These are phyloP conservation scores for Anomalospiza imberbis DNA, from an alignment of 2,797 vertebrate genomes.

Conservation along the genomic window DNA sequence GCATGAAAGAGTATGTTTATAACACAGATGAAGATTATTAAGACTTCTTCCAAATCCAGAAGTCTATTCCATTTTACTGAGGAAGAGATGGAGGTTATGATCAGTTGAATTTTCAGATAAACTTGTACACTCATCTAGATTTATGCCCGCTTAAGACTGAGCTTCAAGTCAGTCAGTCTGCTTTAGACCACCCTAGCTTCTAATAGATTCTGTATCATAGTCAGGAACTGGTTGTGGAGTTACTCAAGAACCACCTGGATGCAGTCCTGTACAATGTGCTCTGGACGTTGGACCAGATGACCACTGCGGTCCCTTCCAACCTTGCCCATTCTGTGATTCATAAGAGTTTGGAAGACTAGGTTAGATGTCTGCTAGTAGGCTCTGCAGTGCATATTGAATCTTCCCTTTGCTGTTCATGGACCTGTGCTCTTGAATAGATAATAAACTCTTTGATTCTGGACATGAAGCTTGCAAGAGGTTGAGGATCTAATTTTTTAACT, in stretches of 20 bases:
- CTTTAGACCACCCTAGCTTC: background rate
- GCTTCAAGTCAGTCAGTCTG: background rate
- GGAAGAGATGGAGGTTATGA: background rate
- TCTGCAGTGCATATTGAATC: background rate
- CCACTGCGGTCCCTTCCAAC: background rate
- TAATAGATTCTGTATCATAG: background rate
- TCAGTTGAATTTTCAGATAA: background rate
- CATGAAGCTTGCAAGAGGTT: background rate
- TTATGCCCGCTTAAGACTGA: background rate
- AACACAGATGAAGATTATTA: background rate
- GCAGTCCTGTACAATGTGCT: background rate
- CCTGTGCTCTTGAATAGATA: background rate
- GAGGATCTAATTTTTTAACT: background rate
- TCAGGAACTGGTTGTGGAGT: background rate
- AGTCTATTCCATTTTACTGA: background rate
- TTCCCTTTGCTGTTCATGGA: background rate
- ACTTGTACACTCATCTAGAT: background rate
- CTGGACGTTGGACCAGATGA: background rate
- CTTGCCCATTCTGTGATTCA: background rate
- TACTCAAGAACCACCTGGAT: background rate
- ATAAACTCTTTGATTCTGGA: background rate
- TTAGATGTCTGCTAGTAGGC: background rate
- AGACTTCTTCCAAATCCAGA: background rate
- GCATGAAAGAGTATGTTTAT: background rate
- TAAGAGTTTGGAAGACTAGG: background rate